Evolutionary conservation across 1,140 invertebrate species (phyloP).

Genomic region (Heliothis virescens): DNA sequence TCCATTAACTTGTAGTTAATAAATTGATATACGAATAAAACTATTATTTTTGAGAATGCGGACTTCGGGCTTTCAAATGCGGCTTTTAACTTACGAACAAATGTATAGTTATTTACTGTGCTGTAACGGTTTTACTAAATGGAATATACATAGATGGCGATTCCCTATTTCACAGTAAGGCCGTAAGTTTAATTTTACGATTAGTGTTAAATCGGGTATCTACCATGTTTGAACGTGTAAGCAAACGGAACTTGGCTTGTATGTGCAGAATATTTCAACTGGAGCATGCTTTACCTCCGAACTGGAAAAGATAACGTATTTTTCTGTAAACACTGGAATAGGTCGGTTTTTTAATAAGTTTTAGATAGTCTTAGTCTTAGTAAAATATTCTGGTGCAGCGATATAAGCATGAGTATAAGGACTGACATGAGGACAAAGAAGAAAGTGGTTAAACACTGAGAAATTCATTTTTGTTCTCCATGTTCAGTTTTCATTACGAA

Average conservation of each 20-base stretch:
- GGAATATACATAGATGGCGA: constrained; percentile 22
- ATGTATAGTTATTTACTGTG: constrained; percentile 10
- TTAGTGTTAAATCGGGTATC: not conserved
- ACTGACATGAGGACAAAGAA: too few relatives aligned
- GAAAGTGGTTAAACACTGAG: too few relatives aligned
- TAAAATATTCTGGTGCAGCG: too few relatives aligned
- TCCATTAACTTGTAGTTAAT: not conserved
- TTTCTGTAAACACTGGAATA: too few relatives aligned
- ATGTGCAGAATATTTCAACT: not conserved
- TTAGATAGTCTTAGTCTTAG: too few relatives aligned
- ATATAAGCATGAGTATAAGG: too few relatives aligned
- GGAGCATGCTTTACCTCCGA: not conserved
- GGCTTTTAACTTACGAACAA: not conserved
- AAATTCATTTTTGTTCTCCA: too few relatives aligned
- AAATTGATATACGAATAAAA: not conserved
- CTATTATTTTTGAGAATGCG: not conserved
- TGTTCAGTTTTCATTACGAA: too few relatives aligned
- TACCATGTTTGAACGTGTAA: not conserved
- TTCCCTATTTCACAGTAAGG: constrained; percentile 19
- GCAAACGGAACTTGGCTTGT: too few relatives aligned
- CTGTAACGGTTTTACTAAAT: constrained; percentile 15
- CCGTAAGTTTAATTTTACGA: constrained; percentile 21
- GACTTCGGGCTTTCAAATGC: not conserved
- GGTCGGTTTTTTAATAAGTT: too few relatives aligned
- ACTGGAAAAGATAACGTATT: not conserved